Conservation (phyloP, 2,113 vertebrate genomes). For the rabbit (Oryctolagus cuniculus) region mOryCun1.1 NC_091433.1:121083001-121083500, state of each 20-base stretch:
- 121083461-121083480: neutral
- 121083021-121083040: neutral
- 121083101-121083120: neutral
- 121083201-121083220: neutral
- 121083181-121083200: slow-evolving; percentile 2
- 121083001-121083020: neutral
- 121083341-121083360: neutral
- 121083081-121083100: neutral
- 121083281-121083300: neutral
- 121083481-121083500: neutral
- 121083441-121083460: neutral
- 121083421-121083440: neutral
- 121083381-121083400: neutral
- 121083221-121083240: neutral
- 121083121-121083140: neutral
- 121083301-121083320: neutral
- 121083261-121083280: neutral
- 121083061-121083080: neutral
- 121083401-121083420: neutral
- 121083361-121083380: neutral
- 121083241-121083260: neutral
- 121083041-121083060: neutral
- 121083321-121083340: neutral
- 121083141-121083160: neutral
- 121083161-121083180: neutral